Percentiles rank a stretch among this genome's conserved stretches.
These are phyloP conservation scores for Ophraella communa DNA, from an alignment of 2,888 invertebrate species.

Conservation along the genomic window DNA sequence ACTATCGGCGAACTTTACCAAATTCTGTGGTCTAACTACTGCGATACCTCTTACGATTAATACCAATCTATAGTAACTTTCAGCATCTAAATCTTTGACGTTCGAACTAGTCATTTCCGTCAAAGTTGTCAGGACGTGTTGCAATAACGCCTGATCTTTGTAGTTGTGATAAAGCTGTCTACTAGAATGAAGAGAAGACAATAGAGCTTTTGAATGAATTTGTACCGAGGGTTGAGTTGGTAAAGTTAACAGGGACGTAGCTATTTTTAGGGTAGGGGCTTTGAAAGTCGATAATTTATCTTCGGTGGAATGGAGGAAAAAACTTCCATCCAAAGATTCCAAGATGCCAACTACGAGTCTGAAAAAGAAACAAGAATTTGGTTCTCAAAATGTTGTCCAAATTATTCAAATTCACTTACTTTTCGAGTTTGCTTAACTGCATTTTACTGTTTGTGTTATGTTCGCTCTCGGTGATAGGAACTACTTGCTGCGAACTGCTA, in stretches of 20 bases:
- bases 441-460: constrained; percentile 55
- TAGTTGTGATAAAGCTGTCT: constrained; percentile 82
- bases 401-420: constrained; percentile 55
- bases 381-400: background rate
- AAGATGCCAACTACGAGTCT: constrained; percentile 71
- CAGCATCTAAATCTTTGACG: constrained; percentile 78
- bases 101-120: constrained; percentile 63
- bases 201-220: constrained; percentile 79
- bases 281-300: constrained; percentile 62
- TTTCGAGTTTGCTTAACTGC: constrained; percentile 68
- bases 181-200: constrained; percentile 80
- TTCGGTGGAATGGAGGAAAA: constrained; percentile 64
- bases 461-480: constrained; percentile 54
- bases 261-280: constrained; percentile 69
- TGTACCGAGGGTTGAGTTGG: constrained; percentile 77
- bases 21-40: constrained; percentile 80
- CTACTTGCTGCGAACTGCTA: constrained; percentile 38
- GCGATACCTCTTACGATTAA: constrained; percentile 86
- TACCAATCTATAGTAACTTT: constrained; percentile 87
- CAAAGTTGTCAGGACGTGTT: constrained; percentile 75
- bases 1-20: constrained; percentile 72
- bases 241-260: constrained; percentile 70
- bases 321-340: constrained; percentile 76
- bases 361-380: constrained; percentile 15
- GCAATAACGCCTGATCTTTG: constrained; percentile 87